Conservation (phyloP, 2,888 invertebrate species). For the Acleris cristana region DNA sequence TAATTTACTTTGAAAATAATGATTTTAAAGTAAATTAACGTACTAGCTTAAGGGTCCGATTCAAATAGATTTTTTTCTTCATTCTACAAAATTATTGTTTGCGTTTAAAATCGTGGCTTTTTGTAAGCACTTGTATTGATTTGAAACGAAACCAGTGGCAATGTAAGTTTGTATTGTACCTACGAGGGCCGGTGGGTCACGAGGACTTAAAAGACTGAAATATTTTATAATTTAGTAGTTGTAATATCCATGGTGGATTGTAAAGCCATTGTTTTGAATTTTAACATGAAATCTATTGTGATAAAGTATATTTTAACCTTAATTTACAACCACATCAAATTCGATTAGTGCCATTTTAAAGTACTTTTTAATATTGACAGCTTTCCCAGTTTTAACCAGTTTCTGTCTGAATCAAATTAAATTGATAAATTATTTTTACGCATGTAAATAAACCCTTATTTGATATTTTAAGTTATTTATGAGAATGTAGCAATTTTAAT, state of each 20-base stretch:
- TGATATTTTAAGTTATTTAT: slow-evolving; percentile 79
- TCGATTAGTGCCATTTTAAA: slow-evolving; percentile 69
- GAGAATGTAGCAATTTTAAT: slow-evolving; percentile 74
- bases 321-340: slow-evolving; percentile 52
- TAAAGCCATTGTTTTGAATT: slow-evolving; percentile 65
- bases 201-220: slow-evolving; percentile 79
- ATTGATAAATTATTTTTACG: slow-evolving; percentile 55
- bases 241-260: slow-evolving; percentile 67
- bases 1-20: slow-evolving; percentile 59
- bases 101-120: slow-evolving; percentile 18
- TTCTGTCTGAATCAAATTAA: slow-evolving; percentile 54
- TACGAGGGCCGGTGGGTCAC: slow-evolving; percentile 54
- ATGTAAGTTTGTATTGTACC: slow-evolving; percentile 30
- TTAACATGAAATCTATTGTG: slow-evolving; percentile 71
- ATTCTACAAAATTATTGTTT: slow-evolving; percentile 12
- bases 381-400: slow-evolving; percentile 55
- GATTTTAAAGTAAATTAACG: slow-evolving; percentile 60
- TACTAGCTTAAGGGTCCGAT: slow-evolving; percentile 36
- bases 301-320: slow-evolving; percentile 75
- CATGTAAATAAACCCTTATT: slow-evolving; percentile 73
- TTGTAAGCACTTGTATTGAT: slow-evolving; percentile 22
- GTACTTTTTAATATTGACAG: slow-evolving; percentile 67
- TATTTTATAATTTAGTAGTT: slow-evolving; percentile 66
- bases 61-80: slow-evolving; percentile 16
- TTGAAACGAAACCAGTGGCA: slow-evolving; percentile 20